phyloP scores from a whole-genome alignment of 2,797 vertebrate genomes.

The Eospalax fontanierii region DNA sequence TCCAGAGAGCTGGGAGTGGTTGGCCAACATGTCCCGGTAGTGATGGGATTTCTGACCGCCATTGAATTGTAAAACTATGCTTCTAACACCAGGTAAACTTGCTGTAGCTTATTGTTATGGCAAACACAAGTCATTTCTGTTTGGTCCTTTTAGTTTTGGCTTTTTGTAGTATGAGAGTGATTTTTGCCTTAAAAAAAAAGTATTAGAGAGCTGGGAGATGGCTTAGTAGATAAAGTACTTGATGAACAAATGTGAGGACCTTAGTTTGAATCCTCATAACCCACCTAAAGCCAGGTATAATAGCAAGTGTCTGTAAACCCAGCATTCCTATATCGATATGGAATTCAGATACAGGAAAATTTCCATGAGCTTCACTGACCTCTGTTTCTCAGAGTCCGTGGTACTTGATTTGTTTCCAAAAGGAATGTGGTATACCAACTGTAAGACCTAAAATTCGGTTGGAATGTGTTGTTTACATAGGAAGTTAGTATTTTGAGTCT shows the following conservation, averaged over 20 bases:
- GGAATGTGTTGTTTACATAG: neutral
- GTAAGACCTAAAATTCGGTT: neutral
- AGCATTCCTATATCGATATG: neutral
- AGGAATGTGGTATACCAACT: neutral
- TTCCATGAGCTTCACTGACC: neutral
- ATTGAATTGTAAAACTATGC: neutral
- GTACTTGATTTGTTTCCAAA: constrained; percentile 6
- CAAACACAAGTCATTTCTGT: neutral
- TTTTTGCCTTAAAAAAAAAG: constrained; percentile 34
- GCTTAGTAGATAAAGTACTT: neutral
- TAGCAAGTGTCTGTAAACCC: neutral
- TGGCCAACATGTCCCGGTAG: neutral
- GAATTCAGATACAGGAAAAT: neutral
- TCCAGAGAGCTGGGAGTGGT: neutral
- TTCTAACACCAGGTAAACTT: neutral
- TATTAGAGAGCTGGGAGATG: neutral
- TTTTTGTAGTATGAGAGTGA: neutral
- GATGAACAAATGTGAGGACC: neutral
- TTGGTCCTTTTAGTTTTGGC: constrained; percentile 11
- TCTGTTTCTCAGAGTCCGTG: constrained; percentile 38
- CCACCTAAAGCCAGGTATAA: neutral
- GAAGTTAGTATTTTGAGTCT: constrained; percentile 34
- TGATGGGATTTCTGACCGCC: neutral
- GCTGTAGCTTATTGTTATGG: neutral
- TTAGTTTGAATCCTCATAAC: neutral